Percentiles rank a stretch among this genome's conserved stretches.
Conservation (phyloP, 2,113 vertebrate species). For the Neopipo cinnamomea region DNA sequence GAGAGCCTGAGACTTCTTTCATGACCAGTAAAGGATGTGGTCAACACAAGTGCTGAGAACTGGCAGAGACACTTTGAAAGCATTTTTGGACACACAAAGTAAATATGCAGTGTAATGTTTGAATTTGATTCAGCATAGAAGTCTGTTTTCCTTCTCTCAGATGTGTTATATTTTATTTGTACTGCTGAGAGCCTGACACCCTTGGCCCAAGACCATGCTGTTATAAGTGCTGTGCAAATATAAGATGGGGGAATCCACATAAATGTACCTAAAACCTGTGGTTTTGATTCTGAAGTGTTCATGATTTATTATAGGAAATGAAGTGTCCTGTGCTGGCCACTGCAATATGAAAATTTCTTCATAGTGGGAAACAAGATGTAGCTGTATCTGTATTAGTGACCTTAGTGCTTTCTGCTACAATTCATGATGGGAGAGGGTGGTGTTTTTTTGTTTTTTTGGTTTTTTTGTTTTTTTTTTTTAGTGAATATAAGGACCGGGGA, state of each 20-base stretch:
- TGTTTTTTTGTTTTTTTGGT: not conserved
- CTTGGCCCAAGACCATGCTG: not conserved
- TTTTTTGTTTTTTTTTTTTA: too few relatives aligned
- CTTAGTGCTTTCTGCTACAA: not conserved
- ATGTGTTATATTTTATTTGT: not conserved
- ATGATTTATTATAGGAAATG: not conserved
- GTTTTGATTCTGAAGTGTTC: not conserved
- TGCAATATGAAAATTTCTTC: not conserved
- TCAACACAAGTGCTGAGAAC: not conserved
- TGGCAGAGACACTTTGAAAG: not conserved
- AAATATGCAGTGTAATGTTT: not conserved
- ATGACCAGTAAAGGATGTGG: not conserved
- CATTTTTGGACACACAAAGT: not conserved
- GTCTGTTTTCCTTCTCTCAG: not conserved
- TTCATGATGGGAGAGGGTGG: rapidly evolving
- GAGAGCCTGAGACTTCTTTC: not conserved
- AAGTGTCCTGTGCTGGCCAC: not conserved
- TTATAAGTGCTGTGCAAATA: not conserved
- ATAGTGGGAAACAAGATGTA: not conserved
- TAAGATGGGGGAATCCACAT: not conserved
- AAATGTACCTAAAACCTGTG: not conserved
- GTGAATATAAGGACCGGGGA: not conserved
- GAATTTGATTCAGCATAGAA: not conserved
- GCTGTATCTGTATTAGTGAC: not conserved
- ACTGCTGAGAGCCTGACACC: rapidly evolving